Base-by-base conservation (phyloP, 2,797 vertebrate genomes). In the Sebastes aleutianus region DNA sequence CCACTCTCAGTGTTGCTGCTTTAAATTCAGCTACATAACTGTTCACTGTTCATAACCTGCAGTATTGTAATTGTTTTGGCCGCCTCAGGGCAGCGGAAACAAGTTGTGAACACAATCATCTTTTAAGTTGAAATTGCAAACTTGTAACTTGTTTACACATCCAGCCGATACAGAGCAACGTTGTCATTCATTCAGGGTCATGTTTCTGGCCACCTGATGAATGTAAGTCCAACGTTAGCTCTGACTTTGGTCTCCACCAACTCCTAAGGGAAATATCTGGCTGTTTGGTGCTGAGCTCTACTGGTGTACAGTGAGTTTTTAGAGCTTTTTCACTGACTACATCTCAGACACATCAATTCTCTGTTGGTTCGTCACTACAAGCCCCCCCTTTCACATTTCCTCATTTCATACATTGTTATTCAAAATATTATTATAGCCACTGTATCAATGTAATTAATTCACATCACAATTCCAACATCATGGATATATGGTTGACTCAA, bases 181-280 rank as follows among this genome's bases (percentile, higher is more conserved):
- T 50, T 1, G 0, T 50, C 47, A 50, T 50, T 20, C 47, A 0
- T 50, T 50, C 0, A 0, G 47, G 18, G 18, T 50, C 47, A 50
- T 2, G 3, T 50, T 50, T 50, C 47, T 50, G 0, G 47, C 47
- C 47, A 47, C 16, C 43, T 47, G 43, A 47, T 20, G 43, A 47
- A 47, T 47, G 3, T 47, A 54, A 54, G n/a, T 54, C n/a, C 20
- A 56, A 56, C 22, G 18, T 50, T 50, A 9, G 47, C 47, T 50
- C 47, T 50, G 18, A 20, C 0, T 50, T 50, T 20, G 47, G 8
- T 50, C 18, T 50, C 47, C 1, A 50, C 47, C 3, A 50, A 50
- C 47, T 50, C 18, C 47, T 50, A 20, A 20, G 7, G 7, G 18
- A 50, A 50, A 4, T 50, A 50, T 20, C 47, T 50, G 8, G 3